Evolutionary conservation across 92 coral and sea anemone species (phyloP), one percentile per base, ranked within the genome.

Genomic region (Porites lobata): DNA sequence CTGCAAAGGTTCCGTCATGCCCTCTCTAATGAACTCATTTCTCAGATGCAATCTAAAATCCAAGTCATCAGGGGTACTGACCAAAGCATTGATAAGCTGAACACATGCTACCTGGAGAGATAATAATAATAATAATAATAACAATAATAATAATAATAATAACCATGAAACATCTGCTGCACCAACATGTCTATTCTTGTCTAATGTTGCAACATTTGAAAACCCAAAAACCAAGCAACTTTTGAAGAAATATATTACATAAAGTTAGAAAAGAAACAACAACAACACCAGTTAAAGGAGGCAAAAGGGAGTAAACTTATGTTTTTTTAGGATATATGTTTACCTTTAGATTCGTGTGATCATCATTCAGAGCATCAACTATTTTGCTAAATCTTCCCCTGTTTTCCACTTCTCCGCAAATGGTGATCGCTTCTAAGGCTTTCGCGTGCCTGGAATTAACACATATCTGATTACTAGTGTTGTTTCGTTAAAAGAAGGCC

Each of bases 31-130:
- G 83, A 98, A 98, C 86, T 98, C 99, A 91, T 98, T 98, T 69
- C 99, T 91, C 43, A 98, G 91, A 86, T 98, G 99, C 66, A 98
- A 86, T 77, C 99, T 92, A 79, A 98, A 98, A 85, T 98, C 99
- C 80, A 98, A 82, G 62, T 98, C 99, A 81, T 94, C 97, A 18
- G 99, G 99, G 9, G 94, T 96, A 88, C 98, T 95, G 79, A 98
- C 96, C 17, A 95, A 85, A 51, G 99, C 98, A 85, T 98, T 98
- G 85, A 96, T 92, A 29, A 98, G 92, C 88, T 98, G 99, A 10
- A 98, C 85, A 87, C 99, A 98, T 19, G 99, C 99, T 77, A 96
- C 98, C 99, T 98, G 75, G 4, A 14, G 54, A 17, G 56, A 72
- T 32, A 17, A 38, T 19, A 65, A 56, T 57, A 51, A 32, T 9